Evolutionary conservation across 2,113 vertebrate species (phyloP), one percentile per base, ranked within the genome.

Genomic region (Fregata magnificens): DNA sequence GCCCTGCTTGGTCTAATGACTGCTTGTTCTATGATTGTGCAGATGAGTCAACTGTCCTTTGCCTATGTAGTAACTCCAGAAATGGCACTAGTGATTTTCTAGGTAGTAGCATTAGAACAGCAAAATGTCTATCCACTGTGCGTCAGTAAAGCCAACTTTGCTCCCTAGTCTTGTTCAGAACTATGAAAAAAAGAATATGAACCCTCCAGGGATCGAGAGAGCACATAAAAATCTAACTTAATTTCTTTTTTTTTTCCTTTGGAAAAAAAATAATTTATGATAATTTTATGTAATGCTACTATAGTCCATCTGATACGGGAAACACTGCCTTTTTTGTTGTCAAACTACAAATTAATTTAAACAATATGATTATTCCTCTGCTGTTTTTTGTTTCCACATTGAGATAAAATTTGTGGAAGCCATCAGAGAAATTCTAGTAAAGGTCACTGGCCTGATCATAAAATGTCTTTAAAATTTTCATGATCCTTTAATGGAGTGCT

Each of bases 401-500:
- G 65, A 96, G 65, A 56, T 26, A 84, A 84, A 93, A 87, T 89
- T 93, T 79, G 58, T 96, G 84, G 73, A 93, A 76, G 53, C 58
- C 36, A 32, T 7, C 11, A 36, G 56, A 94, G 44, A 87, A 93
- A 91, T 76, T 91, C 34, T 29, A 45, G 58, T 40, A 89, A 86
- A 94, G 84, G 81, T 87, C 58, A 69, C 40, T 82, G 86, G 65
- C 81, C 56, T 85, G 69, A 87, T 72, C 70, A 56, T 87, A 85
- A 94, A 95, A 93, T 42, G 40, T 53, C 40, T 94, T 90, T 89
- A 82, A 95, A 91, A 76, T 28, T 91, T 95, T 96, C 91, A 90
- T 76, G 78, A 63, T 56, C 44, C 28, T 93, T 96, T 92, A 94
- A 92, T 84, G n/a, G 56, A 85, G 40, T 44, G 21, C 73, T 91